A percentile compares a stretch with the other conserved stretches of the same genome.
phyloP scores from a whole-genome alignment of 2,113 vertebrate genomes.

The Gracilinanus agilis region DNA sequence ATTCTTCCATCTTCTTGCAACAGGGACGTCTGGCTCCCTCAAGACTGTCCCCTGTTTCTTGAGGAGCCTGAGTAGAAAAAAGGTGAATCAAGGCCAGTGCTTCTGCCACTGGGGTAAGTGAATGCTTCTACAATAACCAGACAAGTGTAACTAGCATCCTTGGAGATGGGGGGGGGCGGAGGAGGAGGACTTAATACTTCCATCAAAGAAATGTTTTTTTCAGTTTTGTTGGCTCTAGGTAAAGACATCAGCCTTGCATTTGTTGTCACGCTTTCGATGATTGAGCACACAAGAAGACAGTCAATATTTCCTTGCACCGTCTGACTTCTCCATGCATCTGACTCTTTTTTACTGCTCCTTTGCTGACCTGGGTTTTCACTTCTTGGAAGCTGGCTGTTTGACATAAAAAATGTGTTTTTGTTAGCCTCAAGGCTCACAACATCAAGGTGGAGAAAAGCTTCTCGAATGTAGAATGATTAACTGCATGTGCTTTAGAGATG shows the following conservation, averaged over 20 bases:
- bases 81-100: not conserved
- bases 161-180: not conserved
- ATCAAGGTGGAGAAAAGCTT: constrained; percentile 28
- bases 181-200: not conserved
- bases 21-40: not conserved
- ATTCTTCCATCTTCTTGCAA: not conserved
- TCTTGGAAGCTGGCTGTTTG: constrained; percentile 42
- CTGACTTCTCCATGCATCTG: constrained; percentile 29
- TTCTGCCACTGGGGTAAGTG: not conserved
- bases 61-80: not conserved
- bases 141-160: not conserved
- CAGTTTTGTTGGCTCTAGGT: not conserved
- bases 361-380: not conserved
- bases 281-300: constrained; percentile 11
- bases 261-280: not conserved
- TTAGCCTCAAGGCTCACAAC: constrained; percentile 52
- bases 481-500: constrained; percentile 40
- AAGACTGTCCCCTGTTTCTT: not conserved
- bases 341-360: constrained; percentile 1
- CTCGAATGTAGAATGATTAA: constrained; percentile 41
- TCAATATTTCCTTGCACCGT: constrained; percentile 7
- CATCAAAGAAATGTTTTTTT: not conserved
- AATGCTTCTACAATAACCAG: not conserved
- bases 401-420: constrained; percentile 59
- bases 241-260: not conserved